These are phyloP conservation scores for Daktulosphaira vitifoliae DNA, from an alignment of 1,140 invertebrate genomes.

Conservation along the genomic window DNA sequence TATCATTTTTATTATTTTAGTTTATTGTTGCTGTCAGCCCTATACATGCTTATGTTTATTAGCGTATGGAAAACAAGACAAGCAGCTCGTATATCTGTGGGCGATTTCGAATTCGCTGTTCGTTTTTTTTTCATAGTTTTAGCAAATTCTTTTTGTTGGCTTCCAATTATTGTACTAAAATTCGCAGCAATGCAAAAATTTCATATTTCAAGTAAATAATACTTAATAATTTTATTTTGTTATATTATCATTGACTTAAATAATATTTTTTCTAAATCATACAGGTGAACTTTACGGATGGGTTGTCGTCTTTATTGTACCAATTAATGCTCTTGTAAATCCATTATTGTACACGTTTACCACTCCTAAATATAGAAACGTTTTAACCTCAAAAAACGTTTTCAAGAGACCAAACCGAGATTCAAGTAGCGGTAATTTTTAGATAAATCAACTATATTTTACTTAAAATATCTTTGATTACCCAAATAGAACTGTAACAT, in stretches of 20 bases:
- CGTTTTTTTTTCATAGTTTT: conserved; percentile 68
- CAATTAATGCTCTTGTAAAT: conserved; percentile 69
- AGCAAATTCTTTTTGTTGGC: conserved; percentile 65
- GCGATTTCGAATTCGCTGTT: conserved; percentile 59
- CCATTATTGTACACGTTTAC: conserved; percentile 72
- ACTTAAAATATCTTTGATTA: too few species aligned
- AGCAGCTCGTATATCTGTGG: conserved; percentile 51
- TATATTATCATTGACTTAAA: too few species aligned
- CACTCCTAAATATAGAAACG: conserved; percentile 54
- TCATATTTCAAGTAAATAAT: conserved; percentile 46
- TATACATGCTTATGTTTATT: conserved; percentile 57
- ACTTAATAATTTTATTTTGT: too few species aligned
- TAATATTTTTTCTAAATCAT: too few species aligned
- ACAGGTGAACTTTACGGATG: conserved; percentile 60
- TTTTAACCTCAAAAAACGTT: not conserved
- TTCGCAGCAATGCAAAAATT: conserved; percentile 52
- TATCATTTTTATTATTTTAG: not conserved
- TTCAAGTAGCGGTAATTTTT: not conserved
- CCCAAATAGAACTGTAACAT: too few species aligned
- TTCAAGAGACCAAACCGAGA: not conserved
- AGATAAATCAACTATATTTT: too few species aligned
- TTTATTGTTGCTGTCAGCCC: conserved; percentile 45
- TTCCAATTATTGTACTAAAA: conserved; percentile 62
- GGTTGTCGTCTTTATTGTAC: conserved; percentile 66
- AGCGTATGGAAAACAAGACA: conserved; percentile 55